These are phyloP conservation scores for Recurvirostra avosetta DNA, from an alignment of 2,113 vertebrate species.

Conservation along the genomic window DNA sequence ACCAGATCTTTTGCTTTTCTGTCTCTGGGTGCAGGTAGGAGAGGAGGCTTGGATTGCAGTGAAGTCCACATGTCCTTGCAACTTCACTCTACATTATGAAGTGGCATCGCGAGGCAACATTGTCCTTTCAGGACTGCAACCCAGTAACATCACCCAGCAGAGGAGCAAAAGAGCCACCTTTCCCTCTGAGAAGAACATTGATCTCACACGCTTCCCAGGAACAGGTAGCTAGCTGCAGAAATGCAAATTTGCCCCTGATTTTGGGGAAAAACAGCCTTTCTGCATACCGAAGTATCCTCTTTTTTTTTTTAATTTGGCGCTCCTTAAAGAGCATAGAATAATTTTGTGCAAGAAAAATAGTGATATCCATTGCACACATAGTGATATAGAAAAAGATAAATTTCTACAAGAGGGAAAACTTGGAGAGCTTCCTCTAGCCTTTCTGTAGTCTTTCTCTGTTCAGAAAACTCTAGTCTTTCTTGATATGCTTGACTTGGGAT, in stretches of 20 bases:
- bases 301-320: no score
- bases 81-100: conserved; percentile 89
- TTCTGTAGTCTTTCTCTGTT: neutral
- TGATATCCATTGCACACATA: neutral
- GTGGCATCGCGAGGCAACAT: conserved; percentile 89
- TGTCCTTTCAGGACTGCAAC: conserved; percentile 82
- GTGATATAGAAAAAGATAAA: neutral
- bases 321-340: neutral
- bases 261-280: neutral
- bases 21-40: conserved; percentile 76
- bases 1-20: neutral
- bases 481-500: neutral
- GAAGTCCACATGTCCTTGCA: conserved; percentile 90
- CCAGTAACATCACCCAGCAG: conserved; percentile 71
- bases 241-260: neutral
- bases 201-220: conserved; percentile 60
- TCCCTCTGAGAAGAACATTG: conserved; percentile 75
- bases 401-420: neutral
- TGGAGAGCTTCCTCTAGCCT: neutral
- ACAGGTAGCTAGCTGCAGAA: conserved; percentile 42
- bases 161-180: conserved; percentile 74
- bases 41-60: conserved; percentile 81
- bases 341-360: neutral
- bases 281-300: neutral
- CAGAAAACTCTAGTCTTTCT: neutral